A percentile compares a stretch with the other conserved stretches of the same genome.
Conservation (phyloP, 2,797 vertebrate genomes). For the Threskiornis aethiopicus region DNA sequence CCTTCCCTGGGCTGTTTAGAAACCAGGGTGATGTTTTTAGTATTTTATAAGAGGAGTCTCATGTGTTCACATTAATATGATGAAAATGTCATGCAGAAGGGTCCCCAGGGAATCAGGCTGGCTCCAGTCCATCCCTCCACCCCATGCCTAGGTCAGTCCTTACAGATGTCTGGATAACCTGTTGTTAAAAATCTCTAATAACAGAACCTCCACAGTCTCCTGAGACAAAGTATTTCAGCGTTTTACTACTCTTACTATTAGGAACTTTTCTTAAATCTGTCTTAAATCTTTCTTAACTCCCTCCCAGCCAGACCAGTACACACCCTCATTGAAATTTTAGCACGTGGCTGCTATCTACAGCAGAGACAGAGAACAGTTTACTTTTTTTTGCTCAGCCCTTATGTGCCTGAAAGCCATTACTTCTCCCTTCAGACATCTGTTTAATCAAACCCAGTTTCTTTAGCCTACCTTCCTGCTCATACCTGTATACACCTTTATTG, state of each 20-base stretch:
- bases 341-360: neutral
- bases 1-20: neutral
- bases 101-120: neutral
- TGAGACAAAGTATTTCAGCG: neutral
- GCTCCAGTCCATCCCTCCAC: neutral
- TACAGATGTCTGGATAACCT: neutral
- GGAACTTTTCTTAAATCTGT: neutral
- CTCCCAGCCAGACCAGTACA: neutral
- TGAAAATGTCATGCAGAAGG: neutral
- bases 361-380: neutral
- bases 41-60: neutral
- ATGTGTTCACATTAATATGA: neutral
- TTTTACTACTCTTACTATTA: neutral
- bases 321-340: neutral
- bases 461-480: neutral
- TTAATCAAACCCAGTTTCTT: neutral
- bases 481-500: neutral
- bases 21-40: neutral
- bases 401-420: neutral
- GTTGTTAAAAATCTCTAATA: neutral
- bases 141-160: neutral
- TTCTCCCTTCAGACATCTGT: neutral
- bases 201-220: neutral
- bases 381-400: neutral
- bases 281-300: neutral